These are phyloP conservation scores for Brachystomella parvula DNA, from an alignment of 1,140 invertebrate genomes.

Conservation along the genomic window DNA sequence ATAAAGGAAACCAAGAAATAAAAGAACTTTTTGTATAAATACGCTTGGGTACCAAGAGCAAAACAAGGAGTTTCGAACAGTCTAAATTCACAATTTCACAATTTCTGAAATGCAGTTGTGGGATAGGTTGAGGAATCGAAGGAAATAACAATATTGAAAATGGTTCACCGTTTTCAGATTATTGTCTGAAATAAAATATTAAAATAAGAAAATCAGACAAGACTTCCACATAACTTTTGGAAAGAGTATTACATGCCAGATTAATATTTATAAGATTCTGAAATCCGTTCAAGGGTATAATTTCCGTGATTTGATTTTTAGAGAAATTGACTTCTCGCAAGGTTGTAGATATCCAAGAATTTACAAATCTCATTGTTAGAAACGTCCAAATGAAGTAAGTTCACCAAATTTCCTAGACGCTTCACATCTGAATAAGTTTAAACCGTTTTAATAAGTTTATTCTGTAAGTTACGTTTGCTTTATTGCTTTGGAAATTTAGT, in stretches of 20 bases:
- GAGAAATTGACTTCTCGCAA: neutral
- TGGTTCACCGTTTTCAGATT: neutral
- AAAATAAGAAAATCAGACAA: neutral
- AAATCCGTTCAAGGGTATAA: neutral
- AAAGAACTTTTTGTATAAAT: neutral
- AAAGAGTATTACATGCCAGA: neutral
- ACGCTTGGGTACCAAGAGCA: conserved; percentile 18
- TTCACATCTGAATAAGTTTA: too few species aligned
- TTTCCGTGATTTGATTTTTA: conserved; percentile 1
- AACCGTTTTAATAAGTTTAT: too few species aligned
- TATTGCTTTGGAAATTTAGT: too few species aligned
- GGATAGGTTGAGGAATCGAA: conserved; percentile 21
- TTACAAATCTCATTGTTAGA: neutral
- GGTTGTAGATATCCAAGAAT: neutral
- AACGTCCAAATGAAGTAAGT: neutral
- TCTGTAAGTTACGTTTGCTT: too few species aligned
- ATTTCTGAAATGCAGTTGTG: conserved; percentile 22
- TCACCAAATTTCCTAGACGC: neutral
- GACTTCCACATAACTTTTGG: too few species aligned
- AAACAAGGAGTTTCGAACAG: conserved; percentile 21
- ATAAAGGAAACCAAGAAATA: too few species aligned
- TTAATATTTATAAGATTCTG: neutral
- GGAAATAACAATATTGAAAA: conserved; percentile 10
- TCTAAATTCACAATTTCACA: too few species aligned
- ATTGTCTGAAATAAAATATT: neutral